These are phyloP conservation scores for Thecocarcelia acutangulata DNA, from an alignment of 2,888 invertebrate species.

Conservation along the genomic window DNA sequence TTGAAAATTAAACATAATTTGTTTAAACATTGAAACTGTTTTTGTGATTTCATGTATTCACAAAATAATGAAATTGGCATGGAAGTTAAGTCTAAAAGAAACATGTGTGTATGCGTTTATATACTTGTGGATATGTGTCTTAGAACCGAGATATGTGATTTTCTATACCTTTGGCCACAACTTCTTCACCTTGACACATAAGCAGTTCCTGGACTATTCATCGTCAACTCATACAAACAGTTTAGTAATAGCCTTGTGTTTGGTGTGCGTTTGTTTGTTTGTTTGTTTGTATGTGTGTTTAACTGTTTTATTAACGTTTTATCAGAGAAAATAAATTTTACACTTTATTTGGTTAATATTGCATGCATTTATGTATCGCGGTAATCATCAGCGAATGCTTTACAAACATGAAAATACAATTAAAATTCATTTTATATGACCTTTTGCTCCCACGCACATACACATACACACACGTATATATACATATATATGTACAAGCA, in stretches of 20 bases:
- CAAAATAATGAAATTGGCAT: not conserved
- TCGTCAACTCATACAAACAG: slow-evolving; percentile 5
- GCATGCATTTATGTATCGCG: slow-evolving; percentile 33
- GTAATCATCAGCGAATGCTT: slow-evolving; percentile 42
- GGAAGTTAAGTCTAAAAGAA: not conserved
- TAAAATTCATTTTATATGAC: slow-evolving; percentile 40
- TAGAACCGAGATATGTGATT: too few relatives aligned
- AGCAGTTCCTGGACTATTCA: slow-evolving; percentile 2
- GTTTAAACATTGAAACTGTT: slow-evolving; percentile 1
- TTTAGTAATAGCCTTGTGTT: slow-evolving; percentile 31
- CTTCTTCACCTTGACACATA: slow-evolving; percentile 30
- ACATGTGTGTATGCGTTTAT: too few relatives aligned
- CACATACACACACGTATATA: not conserved
- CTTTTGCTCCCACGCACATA: not conserved
- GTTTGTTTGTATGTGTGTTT: not conserved
- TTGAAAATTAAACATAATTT: slow-evolving; percentile 48
- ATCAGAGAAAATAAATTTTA: slow-evolving; percentile 52
- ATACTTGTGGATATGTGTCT: too few relatives aligned
- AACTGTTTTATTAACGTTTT: slow-evolving; percentile 48
- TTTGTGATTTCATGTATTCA: not conserved
- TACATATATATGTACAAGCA: not conserved
- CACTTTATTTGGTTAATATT: slow-evolving; percentile 51
- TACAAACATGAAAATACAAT: slow-evolving; percentile 57
- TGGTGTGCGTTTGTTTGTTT: not conserved
- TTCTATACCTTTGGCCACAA: not conserved